Conservation (phyloP, 2,888 invertebrate species). For the Dryococelus australis region DNA sequence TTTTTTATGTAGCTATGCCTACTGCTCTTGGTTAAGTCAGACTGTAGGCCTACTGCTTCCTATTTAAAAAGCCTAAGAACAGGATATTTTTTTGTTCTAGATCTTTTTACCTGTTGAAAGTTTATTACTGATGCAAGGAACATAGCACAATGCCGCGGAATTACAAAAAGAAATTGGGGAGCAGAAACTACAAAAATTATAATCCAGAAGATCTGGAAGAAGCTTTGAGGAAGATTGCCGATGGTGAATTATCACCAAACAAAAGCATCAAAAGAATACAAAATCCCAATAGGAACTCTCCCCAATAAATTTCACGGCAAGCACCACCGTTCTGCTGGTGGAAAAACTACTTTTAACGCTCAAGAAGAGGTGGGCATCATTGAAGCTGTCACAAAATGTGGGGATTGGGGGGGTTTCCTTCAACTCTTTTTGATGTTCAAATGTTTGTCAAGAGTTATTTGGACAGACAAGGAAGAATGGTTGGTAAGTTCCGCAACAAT, state of each 20-base stretch:
- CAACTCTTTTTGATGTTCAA: slow-evolving; percentile 1
- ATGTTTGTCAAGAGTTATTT: slow-evolving; percentile 26
- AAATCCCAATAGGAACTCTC: not conserved
- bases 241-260: slow-evolving; percentile 1
- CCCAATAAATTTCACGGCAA: slow-evolving; percentile 3
- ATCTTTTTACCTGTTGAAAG: no score
- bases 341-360: not conserved
- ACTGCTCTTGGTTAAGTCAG: no score
- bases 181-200: not conserved
- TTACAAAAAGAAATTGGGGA: no score
- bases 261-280: not conserved
- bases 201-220: not conserved
- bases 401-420: slow-evolving; percentile 24
- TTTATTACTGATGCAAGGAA: no score
- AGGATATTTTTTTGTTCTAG: no score
- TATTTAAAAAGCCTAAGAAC: no score
- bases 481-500: slow-evolving; percentile 25
- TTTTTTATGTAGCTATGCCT: no score
- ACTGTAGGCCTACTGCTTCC: no score
- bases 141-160: no score
- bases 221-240: slow-evolving; percentile 13
- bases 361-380: not conserved
- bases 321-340: not conserved
- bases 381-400: not conserved
- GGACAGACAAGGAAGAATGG: slow-evolving; percentile 3